Conservation (phyloP, 2,797 vertebrate genomes). For the Oreochromis mossambicus region DNA sequence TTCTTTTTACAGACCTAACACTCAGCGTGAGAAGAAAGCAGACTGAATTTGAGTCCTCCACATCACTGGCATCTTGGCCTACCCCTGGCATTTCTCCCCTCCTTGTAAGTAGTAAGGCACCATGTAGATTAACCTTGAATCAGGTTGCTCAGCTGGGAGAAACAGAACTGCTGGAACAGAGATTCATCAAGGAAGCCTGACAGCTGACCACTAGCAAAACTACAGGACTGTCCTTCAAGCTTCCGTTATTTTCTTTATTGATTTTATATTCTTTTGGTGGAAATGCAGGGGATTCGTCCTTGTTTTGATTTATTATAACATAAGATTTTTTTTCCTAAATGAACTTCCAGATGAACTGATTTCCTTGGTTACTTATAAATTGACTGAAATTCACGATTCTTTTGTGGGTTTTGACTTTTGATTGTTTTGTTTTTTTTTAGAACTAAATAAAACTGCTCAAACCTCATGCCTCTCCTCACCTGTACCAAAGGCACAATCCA, state of each 20-base stretch:
- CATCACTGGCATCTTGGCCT: background rate
- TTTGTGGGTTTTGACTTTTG: background rate
- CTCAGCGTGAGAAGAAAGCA: background rate
- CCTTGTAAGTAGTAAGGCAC: background rate
- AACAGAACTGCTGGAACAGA: too few species aligned
- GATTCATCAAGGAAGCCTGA: too few species aligned
- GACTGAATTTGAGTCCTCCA: background rate
- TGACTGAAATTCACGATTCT: background rate
- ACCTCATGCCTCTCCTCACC: background rate
- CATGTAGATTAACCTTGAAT: background rate
- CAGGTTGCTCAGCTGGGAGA: background rate
- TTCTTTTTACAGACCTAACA: background rate
- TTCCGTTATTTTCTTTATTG: rapidly evolving
- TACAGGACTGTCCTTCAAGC: background rate
- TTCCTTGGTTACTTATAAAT: background rate
- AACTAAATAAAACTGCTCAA: background rate
- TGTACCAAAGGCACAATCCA: background rate
- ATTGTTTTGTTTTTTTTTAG: rapidly evolving
- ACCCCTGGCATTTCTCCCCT: background rate
- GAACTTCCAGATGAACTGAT: background rate
- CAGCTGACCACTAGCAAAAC: background rate
- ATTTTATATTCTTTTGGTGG: background rate
- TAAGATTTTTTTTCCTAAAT: background rate
- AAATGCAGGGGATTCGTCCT: rapidly evolving
- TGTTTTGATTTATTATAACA: background rate